These are phyloP conservation scores for Xiphophorus birchmanni DNA, from an alignment of 2,797 vertebrate species.

Conservation along the genomic window DNA sequence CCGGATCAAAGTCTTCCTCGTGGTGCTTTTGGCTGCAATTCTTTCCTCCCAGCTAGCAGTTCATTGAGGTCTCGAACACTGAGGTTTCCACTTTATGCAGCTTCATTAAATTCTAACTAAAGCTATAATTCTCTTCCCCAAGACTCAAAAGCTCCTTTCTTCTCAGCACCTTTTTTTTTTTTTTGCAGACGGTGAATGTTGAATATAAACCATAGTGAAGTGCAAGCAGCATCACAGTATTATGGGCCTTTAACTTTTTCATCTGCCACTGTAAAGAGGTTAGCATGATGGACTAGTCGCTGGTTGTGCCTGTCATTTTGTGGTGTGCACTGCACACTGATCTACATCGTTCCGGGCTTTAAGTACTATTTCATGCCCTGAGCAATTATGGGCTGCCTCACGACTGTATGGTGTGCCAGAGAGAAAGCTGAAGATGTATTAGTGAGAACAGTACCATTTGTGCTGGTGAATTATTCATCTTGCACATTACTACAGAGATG, in stretches of 20 bases:
- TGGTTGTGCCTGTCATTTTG: conserved; percentile 71
- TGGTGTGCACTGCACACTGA: conserved; percentile 70
- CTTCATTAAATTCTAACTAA: conserved; percentile 68
- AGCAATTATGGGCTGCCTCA: conserved; percentile 68
- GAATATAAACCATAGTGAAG: conserved; percentile 46
- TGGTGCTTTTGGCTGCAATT: conserved; percentile 29
- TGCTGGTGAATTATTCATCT: conserved; percentile 78
- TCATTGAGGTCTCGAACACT: conserved; percentile 50
- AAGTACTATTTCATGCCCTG: conserved; percentile 66
- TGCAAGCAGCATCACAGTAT: conserved; percentile 38
- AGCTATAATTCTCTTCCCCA: conserved; percentile 47
- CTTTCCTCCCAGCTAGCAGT: conserved; percentile 31
- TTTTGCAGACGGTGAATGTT: conserved; percentile 22
- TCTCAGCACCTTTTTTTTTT: conserved; percentile 30
- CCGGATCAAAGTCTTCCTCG: conserved; percentile 30
- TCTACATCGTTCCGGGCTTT: conserved; percentile 74
- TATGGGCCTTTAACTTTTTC: conserved; percentile 50
- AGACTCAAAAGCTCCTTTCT: conserved; percentile 54
- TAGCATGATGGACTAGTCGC: conserved; percentile 67
- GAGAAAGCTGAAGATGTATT: conserved; percentile 63
- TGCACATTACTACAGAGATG: conserved; percentile 59
- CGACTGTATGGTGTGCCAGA: conserved; percentile 42
- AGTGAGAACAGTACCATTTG: conserved; percentile 62
- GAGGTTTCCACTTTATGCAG: conserved; percentile 55
- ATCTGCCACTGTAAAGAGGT: conserved; percentile 57